These are phyloP conservation scores for Mionectes olivaceus DNA, from an alignment of 2,797 vertebrate species.

Conservation along the genomic window DNA sequence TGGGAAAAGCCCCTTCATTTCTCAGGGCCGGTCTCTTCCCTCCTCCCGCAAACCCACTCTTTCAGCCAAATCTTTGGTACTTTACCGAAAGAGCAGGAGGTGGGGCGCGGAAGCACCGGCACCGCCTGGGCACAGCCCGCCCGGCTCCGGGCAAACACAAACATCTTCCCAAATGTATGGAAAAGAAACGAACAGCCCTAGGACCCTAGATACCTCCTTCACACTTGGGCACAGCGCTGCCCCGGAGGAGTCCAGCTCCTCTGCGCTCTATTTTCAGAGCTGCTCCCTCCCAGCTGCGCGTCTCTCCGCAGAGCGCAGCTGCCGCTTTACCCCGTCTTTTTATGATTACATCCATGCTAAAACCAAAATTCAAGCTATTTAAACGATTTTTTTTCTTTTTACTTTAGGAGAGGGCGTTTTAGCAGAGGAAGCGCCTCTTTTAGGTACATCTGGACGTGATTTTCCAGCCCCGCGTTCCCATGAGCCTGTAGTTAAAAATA, in stretches of 20 bases:
- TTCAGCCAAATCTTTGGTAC: fast-evolving
- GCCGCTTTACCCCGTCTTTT: not conserved
- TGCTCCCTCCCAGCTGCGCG: not conserved
- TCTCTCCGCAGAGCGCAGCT: not conserved
- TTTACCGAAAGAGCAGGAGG: not conserved
- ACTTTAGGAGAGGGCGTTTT: not conserved
- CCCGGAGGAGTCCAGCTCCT: fast-evolving
- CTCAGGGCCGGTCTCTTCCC: not conserved
- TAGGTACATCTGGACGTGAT: conserved; percentile 29
- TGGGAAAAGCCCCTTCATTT: not conserved
- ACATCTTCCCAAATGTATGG: fast-evolving
- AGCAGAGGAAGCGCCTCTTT: not conserved
- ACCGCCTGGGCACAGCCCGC: not conserved
- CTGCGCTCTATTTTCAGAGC: conserved; percentile 11
- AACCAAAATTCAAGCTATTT: not conserved
- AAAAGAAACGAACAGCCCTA: fast-evolving
- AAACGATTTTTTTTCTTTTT: not conserved
- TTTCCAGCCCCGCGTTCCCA: not conserved
- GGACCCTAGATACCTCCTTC: not conserved
- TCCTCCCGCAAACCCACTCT: not conserved
- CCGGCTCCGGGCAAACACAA: fast-evolving
- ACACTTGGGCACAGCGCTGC: not conserved
- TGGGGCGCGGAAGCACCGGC: fast-evolving
- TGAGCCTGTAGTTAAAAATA: conserved; percentile 34
- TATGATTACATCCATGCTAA: fast-evolving